Evolutionary conservation across 2,888 invertebrate genomes (phyloP), one percentile per base, ranked within the genome.

Genomic region (Congeria kusceri): DNA sequence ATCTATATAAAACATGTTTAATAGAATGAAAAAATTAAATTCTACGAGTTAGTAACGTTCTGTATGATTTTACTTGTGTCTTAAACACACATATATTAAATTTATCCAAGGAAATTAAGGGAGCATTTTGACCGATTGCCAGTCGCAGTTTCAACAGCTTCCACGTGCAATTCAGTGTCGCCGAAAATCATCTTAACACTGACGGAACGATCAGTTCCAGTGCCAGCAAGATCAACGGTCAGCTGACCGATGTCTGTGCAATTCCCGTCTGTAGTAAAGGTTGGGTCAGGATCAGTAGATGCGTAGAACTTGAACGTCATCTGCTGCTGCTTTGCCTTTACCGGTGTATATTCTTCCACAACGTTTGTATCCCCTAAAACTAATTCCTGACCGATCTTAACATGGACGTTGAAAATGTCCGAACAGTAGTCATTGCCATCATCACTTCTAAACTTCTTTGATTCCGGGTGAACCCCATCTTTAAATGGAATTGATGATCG

Each of bases 391-490:
- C 77, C 77, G 13, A 65, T 61, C 44, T 63, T 59, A 0, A 81
- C 77, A 47, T 68, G 70, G 15, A 47, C 53, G 20, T 53, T 56
- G 57, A 81, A 81, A 7, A 81, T 32, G 15, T 71, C 75, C 15
- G n/a, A 46, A 39, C 77, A 74, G 1, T 58, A 15, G 9, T 56
- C 39, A n/a, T 77, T 68, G 15, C 64, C 75, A 27, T 58, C 46
- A 13, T 68, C 67, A 11, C 28, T 46, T 11, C 61, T 20, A 7
- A 57, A 11, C 56, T 64, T 73, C 23, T 73, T 76, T 0, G 58
- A 39, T 39, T 63, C 75, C 18, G 84, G 86, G 49, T 86, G 79
- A 0, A 56, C n/a, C 0, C 66, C 73, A 49, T 47, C 29, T 27
- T 64, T 20, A 49, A 86, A 86, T 20, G 32, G 39, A 9, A 20